Base-by-base conservation (phyloP, 92 coral and sea anemone genomes). In the Parazoanthus darwini region DNA sequence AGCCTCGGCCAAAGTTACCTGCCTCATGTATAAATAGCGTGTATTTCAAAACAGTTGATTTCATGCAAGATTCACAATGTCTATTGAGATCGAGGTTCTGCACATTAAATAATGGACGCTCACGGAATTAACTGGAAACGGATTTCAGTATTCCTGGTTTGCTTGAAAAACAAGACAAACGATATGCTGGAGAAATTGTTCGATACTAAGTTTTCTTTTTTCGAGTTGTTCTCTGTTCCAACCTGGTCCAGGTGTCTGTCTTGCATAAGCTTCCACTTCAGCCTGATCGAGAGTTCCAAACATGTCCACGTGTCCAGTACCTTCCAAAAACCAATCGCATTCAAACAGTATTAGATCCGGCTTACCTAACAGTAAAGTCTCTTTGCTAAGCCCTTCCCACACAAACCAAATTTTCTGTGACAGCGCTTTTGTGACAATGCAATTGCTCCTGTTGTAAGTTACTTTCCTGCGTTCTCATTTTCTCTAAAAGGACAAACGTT, bases 161-260 rank as follows among this genome's bases (percentile, higher is more conserved):
- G 22, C 66, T 22, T 14, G 22, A 1, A 56, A 18, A 58, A 58
- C 20, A 10, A 58, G 14, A 46, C 51, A 46, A 3, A 46, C 3
- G 51, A 3, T 5, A 5, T 9, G 51, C 9, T 46, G 7, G 20
- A 11, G 1, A 18, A 58, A 18, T 58, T 58, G 66, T 3, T 18
- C 18, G 11, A 3, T 23, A 58, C 4, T 58, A 14, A 58, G 14
- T 11, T 11, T 18, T 2, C n/a, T n/a, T n/a, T 58, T 58, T 13
- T 56, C 11, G 66, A 58, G 66, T 18, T 2, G 66, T 58, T 58
- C 66, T 18, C 11, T 22, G 3, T 18, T 6, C 39, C 25, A 16
- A 92, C 94, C 92, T 92, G 90, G 81, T 92, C 94, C 78, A 92
- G 88, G 65, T 92, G 94, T 29, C 90, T 84, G 84, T 89, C 92